Percentiles rank a stretch among this genome's conserved stretches.
These are phyloP conservation scores for Scaptomyza hsui DNA, from an alignment of 1,140 invertebrate genomes.

Conservation along the genomic window DNA sequence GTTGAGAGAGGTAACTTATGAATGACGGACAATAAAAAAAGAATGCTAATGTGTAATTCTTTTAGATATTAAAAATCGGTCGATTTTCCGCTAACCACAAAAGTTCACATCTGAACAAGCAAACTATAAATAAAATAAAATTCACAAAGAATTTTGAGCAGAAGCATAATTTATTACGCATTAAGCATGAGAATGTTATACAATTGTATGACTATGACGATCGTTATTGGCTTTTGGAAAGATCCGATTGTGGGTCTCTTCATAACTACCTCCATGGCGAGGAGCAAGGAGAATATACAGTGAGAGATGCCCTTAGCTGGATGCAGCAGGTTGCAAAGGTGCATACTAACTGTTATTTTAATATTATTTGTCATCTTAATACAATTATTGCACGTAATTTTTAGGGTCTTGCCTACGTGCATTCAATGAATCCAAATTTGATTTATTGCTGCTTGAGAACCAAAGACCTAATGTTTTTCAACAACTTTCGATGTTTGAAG, in stretches of 20 bases:
- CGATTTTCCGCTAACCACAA: too few species aligned
- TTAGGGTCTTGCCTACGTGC: not conserved
- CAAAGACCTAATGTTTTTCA: not conserved
- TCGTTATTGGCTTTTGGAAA: too few species aligned
- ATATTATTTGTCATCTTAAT: not conserved
- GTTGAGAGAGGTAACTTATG: too few species aligned
- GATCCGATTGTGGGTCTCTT: not conserved
- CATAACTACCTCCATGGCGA: not conserved
- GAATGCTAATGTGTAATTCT: too few species aligned
- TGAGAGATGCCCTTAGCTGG: not conserved
- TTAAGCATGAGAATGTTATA: too few species aligned
- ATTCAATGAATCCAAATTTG: not conserved
- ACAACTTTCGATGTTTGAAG: not conserved
- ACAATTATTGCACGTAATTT: not conserved
- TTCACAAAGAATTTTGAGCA: too few species aligned
- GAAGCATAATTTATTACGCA: too few species aligned
- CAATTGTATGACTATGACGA: not conserved
- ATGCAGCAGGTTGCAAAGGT: not conserved
- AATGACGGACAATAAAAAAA: too few species aligned
- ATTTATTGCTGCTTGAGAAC: not conserved
- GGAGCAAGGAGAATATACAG: not conserved
- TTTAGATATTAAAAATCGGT: too few species aligned
- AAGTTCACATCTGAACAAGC: too few species aligned
- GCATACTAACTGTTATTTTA: too few species aligned
- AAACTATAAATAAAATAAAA: too few species aligned